A percentile compares a stretch with the other conserved stretches of the same genome.
These are phyloP conservation scores for Lomographa bimaculata DNA, from an alignment of 2,888 invertebrate genomes.

Conservation along the genomic window DNA sequence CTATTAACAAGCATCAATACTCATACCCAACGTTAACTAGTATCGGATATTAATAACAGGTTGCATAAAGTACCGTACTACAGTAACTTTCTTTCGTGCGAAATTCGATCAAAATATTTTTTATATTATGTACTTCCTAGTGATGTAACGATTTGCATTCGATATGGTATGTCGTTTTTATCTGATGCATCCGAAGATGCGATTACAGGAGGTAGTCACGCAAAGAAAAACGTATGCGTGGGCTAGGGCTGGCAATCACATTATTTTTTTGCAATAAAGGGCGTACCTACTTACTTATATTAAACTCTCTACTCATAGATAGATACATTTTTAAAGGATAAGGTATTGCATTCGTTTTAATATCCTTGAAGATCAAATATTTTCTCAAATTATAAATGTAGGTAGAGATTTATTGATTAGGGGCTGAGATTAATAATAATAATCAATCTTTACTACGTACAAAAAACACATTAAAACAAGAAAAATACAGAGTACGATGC, in stretches of 20 bases:
- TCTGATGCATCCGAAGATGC: slow-evolving; percentile 44
- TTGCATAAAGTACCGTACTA: slow-evolving; percentile 12
- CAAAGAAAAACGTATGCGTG: slow-evolving; percentile 39
- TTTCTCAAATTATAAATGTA: too few relatives aligned
- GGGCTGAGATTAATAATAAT: too few relatives aligned
- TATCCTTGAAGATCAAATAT: too few relatives aligned
- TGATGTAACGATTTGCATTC: slow-evolving; percentile 41
- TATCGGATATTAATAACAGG: slow-evolving; percentile 1
- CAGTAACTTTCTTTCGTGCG: slow-evolving; percentile 41
- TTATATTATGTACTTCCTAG: slow-evolving; percentile 43
- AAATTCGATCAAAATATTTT: slow-evolving; percentile 42
- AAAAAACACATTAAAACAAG: too few relatives aligned
- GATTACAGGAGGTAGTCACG: slow-evolving; percentile 50
- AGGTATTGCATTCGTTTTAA: too few relatives aligned
- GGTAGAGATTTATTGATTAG: too few relatives aligned
- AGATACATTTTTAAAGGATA: too few relatives aligned
- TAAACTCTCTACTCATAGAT: too few relatives aligned
- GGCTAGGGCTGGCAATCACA: background rate
- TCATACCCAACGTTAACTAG: background rate
- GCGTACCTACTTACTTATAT: too few relatives aligned
- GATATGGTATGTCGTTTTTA: slow-evolving; percentile 48
- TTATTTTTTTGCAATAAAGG: too few relatives aligned
- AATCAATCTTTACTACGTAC: too few relatives aligned
- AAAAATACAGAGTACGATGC: too few relatives aligned
- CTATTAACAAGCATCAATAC: slow-evolving; percentile 12